These are phyloP conservation scores for Cecropterus lyciades DNA, from an alignment of 1,140 invertebrate genomes.

Conservation along the genomic window DNA sequence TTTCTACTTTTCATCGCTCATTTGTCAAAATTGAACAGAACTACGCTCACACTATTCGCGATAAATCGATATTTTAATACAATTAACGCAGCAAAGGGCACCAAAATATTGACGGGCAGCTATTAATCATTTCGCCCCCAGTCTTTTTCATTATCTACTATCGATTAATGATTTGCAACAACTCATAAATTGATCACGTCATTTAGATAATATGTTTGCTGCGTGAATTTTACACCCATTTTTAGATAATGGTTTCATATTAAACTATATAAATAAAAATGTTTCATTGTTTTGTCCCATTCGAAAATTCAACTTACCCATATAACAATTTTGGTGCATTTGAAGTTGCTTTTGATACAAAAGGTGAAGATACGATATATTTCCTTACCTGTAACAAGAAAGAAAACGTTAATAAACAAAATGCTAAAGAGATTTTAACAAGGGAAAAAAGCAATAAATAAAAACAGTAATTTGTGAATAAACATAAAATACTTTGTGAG, in stretches of 20 bases:
- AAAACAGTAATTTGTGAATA: too few relatives aligned
- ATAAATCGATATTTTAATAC: conserved; percentile 41
- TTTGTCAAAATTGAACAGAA: neutral
- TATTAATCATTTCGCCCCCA: conserved; percentile 54
- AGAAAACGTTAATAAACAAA: neutral
- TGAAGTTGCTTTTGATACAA: too few relatives aligned
- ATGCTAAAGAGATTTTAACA: too few relatives aligned
- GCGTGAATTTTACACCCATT: neutral
- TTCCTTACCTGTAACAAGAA: conserved; percentile 21
- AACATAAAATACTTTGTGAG: too few relatives aligned
- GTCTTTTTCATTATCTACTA: conserved; percentile 37
- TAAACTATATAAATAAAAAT: neutral
- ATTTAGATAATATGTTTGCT: conserved; percentile 18
- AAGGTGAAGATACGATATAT: too few relatives aligned
- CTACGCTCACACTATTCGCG: neutral
- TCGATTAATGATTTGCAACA: conserved; percentile 38
- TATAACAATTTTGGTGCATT: too few relatives aligned
- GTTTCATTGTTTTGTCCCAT: neutral
- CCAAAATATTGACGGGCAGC: conserved; percentile 7
- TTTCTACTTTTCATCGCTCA: neutral
- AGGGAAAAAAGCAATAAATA: too few relatives aligned
- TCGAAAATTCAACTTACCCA: too few relatives aligned
- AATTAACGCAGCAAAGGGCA: conserved; percentile 19
- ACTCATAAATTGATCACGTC: conserved; percentile 38
- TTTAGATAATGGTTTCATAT: neutral